Evolutionary conservation across 1,140 invertebrate genomes (phyloP).

Genomic region (Eupristina koningsbergeri): DNA sequence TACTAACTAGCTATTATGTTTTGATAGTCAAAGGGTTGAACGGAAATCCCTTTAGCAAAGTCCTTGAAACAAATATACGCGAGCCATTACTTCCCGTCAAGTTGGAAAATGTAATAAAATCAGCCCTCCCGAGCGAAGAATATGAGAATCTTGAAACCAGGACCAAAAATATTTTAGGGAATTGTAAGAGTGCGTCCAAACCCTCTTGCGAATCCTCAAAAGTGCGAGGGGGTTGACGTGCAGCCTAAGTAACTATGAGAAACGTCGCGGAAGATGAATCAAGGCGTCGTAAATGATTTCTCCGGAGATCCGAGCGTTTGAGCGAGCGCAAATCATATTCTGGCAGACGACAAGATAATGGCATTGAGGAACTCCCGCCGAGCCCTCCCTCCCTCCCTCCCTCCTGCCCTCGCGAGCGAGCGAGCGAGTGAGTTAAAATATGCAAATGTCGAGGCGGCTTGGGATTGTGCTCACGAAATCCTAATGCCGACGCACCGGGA

Average conservation of each 20-base stretch:
- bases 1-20: no score
- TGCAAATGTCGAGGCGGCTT: conserved; percentile 20
- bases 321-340: conserved; percentile 36
- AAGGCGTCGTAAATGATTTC: conserved; percentile 46
- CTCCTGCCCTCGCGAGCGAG: neutral
- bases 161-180: neutral
- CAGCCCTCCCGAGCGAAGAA: neutral
- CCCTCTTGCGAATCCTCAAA: neutral
- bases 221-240: neutral
- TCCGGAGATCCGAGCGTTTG: conserved; percentile 15
- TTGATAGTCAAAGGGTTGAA: no score
- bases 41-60: no score
- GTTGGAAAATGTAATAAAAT: no score
- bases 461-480: neutral
- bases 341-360: conserved; percentile 23
- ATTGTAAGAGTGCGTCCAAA: neutral
- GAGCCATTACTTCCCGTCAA: neutral
- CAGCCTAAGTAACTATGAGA: neutral
- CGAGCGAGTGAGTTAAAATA: conserved; percentile 29
- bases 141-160: neutral
- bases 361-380: neutral
- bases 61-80: no score
- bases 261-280: conserved; percentile 44
- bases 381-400: neutral
- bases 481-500: neutral